Evolutionary conservation across 35 echinoderm and acorn worm genomes (phyloP).

Genomic region (Heliocidaris erythrogramma): DNA sequence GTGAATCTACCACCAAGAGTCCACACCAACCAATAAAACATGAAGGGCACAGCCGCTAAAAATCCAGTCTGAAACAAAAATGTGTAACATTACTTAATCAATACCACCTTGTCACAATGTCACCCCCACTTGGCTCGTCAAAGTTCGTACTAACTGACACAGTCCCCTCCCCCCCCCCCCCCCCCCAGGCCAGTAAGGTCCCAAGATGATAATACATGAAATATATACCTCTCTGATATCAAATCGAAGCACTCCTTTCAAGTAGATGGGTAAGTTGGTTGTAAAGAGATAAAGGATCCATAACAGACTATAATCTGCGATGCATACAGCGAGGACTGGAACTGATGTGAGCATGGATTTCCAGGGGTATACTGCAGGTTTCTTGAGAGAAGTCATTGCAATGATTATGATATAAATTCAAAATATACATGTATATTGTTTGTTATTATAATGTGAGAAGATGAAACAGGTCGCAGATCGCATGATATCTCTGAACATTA

Average conservation of each 20-base stretch:
- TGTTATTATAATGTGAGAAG: no score
- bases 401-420: no score
- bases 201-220: not conserved
- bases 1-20: not conserved
- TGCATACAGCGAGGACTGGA: conserved; percentile 5
- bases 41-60: not conserved
- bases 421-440: not conserved
- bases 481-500: not conserved
- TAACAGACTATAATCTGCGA: not conserved
- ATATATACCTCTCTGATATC: not conserved
- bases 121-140: no score
- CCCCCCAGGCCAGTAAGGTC: no score
- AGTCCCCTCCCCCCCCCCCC: not conserved
- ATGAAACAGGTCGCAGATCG: not conserved
- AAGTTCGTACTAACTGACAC: no score
- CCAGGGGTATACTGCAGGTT: not conserved
- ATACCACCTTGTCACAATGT: not conserved
- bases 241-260: not conserved
- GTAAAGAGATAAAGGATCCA: not conserved
- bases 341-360: conserved; percentile 19
- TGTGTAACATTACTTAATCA: not conserved
- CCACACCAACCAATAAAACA: not conserved
- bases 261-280: conserved; percentile 4
- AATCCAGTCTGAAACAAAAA: conserved; percentile 31
- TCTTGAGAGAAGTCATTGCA: not conserved